Evolutionary conservation across 2,888 invertebrate genomes (phyloP), one percentile per base, ranked within the genome.

Genomic region (Drymonia ruficornis): DNA sequence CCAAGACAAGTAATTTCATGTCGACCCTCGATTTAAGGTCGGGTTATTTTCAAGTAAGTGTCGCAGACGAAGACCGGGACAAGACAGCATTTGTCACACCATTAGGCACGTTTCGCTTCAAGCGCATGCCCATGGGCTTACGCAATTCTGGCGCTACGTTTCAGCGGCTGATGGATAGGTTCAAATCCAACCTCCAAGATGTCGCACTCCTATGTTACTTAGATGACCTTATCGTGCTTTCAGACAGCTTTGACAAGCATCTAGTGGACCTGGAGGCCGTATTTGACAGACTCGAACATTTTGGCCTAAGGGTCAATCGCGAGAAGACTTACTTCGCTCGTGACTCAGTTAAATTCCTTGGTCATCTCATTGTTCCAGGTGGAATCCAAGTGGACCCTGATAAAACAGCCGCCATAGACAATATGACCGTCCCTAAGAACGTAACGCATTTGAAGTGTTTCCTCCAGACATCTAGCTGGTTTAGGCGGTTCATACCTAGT

Each of bases 301-400:
- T n/a, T n/a, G n/a, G n/a, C n/a, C n/a, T n/a, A n/a, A n/a, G n/a
- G n/a, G n/a, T n/a, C n/a, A n/a, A n/a, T n/a, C n/a, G n/a, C n/a
- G n/a, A n/a, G n/a, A n/a, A n/a, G n/a, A n/a, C n/a, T n/a, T n/a
- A n/a, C n/a, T n/a, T n/a, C n/a, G n/a, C n/a, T n/a, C n/a, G n/a
- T n/a, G n/a, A n/a, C n/a, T n/a, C n/a, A n/a, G n/a, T n/a, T n/a
- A 79, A 74, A 36, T 79, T 72, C 36, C 53, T 79, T 0, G 75
- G 76, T 0, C 80, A 78, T 51, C 57, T 77, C 2, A 70, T 80
- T 6, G 65, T 72, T 0, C 68, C 61, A 5, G 67, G 67, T 2
- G 42, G 50, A 8, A 9, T 49, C 0, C 9, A 49, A 76, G 78
- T 11, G 46, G 76, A 81, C 46, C 70, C 75, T 0, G 70, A 67